phyloP scores from a whole-genome alignment of 2,113 vertebrate species.

The Herpetotheres cachinnans region DNA sequence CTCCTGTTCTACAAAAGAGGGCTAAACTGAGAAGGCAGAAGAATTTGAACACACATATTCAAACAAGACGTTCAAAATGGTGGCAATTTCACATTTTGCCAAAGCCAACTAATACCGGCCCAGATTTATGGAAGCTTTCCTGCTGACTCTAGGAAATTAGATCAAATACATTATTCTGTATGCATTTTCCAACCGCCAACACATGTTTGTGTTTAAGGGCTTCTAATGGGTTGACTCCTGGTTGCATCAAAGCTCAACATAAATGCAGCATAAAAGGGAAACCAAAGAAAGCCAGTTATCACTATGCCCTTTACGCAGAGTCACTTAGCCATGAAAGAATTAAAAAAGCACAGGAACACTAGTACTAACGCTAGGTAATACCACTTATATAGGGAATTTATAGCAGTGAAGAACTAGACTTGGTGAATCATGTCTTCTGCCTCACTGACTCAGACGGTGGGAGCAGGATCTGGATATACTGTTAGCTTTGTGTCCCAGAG shows the following conservation, averaged over 20 bases:
- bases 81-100: not conserved
- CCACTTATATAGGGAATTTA: not conserved
- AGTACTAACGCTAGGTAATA: not conserved
- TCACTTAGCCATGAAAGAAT: not conserved
- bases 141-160: not conserved
- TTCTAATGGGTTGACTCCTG: not conserved
- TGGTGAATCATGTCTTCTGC: not conserved
- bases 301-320: not conserved
- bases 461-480: not conserved
- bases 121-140: not conserved
- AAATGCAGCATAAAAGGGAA: not conserved
- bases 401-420: not conserved
- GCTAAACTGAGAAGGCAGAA: conserved; percentile 29
- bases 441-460: not conserved
- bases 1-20: not conserved
- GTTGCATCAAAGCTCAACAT: not conserved
- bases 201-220: not conserved
- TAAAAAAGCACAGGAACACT: not conserved
- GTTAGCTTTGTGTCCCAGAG: not conserved
- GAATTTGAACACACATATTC: not conserved
- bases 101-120: not conserved
- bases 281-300: not conserved
- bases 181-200: not conserved
- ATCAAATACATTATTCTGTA: not conserved
- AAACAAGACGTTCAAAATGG: not conserved